Conservation (phyloP, 2,797 vertebrate genomes). For the Gobio occitaniae region DNA sequence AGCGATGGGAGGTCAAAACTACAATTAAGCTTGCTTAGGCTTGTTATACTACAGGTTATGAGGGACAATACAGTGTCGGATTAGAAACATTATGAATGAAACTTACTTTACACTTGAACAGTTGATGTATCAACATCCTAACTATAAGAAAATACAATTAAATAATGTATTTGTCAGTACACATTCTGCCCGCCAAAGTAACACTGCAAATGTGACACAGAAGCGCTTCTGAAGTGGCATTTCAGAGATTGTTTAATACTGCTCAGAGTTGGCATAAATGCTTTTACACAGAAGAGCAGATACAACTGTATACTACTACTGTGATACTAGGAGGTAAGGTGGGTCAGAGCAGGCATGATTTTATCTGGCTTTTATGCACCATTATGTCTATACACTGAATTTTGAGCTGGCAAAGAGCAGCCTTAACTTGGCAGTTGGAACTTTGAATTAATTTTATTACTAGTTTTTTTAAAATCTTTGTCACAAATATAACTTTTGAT, state of each 20-base stretch:
- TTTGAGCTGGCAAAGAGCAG: neutral
- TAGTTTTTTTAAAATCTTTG: neutral
- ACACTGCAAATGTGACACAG: too few relatives aligned
- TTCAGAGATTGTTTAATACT: neutral
- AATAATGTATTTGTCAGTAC: too few relatives aligned
- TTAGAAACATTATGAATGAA: too few relatives aligned
- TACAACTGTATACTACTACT: neutral
- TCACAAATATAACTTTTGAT: neutral
- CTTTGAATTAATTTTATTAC: neutral
- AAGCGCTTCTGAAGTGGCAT: neutral
- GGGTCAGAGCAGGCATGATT: neutral
- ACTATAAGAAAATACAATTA: too few relatives aligned
- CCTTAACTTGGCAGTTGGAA: neutral
- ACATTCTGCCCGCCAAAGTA: neutral
- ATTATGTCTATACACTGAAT: neutral
- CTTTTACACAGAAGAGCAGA: neutral
- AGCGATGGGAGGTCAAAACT: too few relatives aligned
- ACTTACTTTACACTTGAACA: too few relatives aligned
- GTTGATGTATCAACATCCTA: too few relatives aligned
- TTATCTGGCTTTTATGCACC: neutral
- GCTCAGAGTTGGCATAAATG: neutral
- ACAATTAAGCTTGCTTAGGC: too few relatives aligned
- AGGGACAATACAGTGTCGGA: too few relatives aligned
- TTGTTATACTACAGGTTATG: too few relatives aligned
- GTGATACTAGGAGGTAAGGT: neutral